Conservation (phyloP, 2,113 vertebrate species). For the Salvelinus sp. region DNA sequence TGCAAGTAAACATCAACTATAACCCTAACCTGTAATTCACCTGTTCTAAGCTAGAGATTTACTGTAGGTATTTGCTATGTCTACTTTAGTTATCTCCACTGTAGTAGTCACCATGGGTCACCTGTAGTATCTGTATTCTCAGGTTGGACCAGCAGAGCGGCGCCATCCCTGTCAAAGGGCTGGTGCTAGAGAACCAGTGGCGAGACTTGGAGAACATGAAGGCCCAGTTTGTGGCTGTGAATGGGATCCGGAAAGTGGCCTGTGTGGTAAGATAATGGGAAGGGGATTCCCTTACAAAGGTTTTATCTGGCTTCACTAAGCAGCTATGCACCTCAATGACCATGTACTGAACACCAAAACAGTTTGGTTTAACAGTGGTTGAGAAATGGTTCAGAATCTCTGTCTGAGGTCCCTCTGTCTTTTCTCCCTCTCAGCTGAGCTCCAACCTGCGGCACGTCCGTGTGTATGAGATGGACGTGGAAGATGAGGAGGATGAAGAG, state of each 20-base stretch:
- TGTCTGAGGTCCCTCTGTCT: not conserved
- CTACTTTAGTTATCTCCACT: not conserved
- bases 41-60: too few species aligned
- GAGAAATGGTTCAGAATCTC: not conserved
- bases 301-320: not conserved
- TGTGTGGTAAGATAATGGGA: constrained; percentile 82
- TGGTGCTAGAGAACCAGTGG: constrained; percentile 88
- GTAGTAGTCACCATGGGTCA: too few species aligned
- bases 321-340: not conserved
- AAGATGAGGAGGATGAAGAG: constrained; percentile 81
- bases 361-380: too few species aligned
- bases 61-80: too few species aligned
- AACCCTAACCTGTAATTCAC: too few species aligned
- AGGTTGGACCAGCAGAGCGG: constrained; percentile 86
- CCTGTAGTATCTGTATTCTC: constrained; percentile 1
- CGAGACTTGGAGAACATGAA: constrained; percentile 94
- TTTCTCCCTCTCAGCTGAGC: constrained; percentile 78
- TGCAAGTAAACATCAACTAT: too few species aligned
- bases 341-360: too few species aligned
- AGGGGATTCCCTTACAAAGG: not conserved
- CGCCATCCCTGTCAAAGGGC: constrained; percentile 74
- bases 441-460: constrained; percentile 91
- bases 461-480: constrained; percentile 96
- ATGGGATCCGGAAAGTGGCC: constrained; percentile 93
- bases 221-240: constrained; percentile 92